Base-by-base conservation (phyloP, 1,140 invertebrate species). In the Heliconius himera region DNA sequence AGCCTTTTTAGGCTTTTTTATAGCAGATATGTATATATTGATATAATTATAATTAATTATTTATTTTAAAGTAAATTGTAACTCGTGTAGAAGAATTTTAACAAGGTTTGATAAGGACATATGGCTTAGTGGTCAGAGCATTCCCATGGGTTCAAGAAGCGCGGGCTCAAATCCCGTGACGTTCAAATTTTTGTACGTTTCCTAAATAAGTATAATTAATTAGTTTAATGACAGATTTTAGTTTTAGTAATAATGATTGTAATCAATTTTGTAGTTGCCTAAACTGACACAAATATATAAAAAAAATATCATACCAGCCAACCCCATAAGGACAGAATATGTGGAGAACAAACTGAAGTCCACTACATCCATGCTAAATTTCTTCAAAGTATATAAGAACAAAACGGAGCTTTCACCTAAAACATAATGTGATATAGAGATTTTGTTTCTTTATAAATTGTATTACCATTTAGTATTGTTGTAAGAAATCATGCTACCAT, bases 291-390 rank as follows among this genome's bases (percentile, higher is more conserved):
- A 51, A 11, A 11, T 22, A 13, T 13, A 26, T 66, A 5, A 26
- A 26, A 26, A 66, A 60, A 66, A 13, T 1, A 66, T 26, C 60
- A 87, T 87, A 95, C 93, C 94, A 56, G 87, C 85, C n/a, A 93
- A 81, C 29, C 93, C 93, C 82, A 94, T 84, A 8, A 94, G 73
- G 8, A 91, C 84, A 0, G 88, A 88, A 79, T 93, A 95, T 3
- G 93, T 94, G 4, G 87, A 83, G 73, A 90, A 95, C 0, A 95
- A 85, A 79, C 93, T 94, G 29, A 90, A 92, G 8, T 94, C 93
- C 1, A 94, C 87, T 49, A 91, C 82, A 66, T 86, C 86, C 88
- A 95, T 94, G 8, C 84, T 82, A 77, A 89, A 95, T 77, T 87
- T 92, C n/a, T 88, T 87, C 22, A 94, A 74, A 9, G 87, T 85